Evolutionary conservation across 2,888 invertebrate species (phyloP).

Genomic region (Orthosia gracilis): DNA sequence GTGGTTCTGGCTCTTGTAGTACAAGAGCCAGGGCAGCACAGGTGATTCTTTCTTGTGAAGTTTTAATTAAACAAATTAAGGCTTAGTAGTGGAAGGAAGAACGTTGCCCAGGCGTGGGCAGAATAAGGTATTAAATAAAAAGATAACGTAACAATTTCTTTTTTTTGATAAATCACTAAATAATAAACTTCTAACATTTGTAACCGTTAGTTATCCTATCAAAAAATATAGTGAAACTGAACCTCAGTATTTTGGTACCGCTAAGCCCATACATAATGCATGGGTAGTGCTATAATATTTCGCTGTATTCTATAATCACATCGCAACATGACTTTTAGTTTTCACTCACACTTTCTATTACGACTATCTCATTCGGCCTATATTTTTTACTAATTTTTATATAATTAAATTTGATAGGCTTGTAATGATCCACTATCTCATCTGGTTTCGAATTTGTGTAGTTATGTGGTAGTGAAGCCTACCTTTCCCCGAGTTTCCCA

Average conservation of each 20-base stretch:
- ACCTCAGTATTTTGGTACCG: not conserved
- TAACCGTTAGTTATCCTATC: not conserved
- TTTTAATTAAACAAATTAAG: not conserved
- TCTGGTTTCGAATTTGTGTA: not conserved
- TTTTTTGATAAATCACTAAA: not conserved
- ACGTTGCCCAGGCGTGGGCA: no score
- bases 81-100: no score
- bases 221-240: not conserved
- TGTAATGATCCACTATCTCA: not conserved
- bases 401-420: not conserved
- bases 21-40: not conserved
- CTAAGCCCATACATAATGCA: constrained; percentile 24
- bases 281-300: constrained; percentile 9
- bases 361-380: not conserved
- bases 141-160: not conserved
- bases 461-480: no score
- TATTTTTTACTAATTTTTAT: not conserved
- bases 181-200: no score
- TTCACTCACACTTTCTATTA: constrained; percentile 33
- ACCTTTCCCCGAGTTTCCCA: no score
- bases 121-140: not conserved
- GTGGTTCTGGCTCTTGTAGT: not conserved
- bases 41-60: not conserved
- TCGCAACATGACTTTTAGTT: constrained; percentile 21
- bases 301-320: constrained; percentile 3